Conservation (phyloP, 2,888 invertebrate species). For the Acronicta aceris region DNA sequence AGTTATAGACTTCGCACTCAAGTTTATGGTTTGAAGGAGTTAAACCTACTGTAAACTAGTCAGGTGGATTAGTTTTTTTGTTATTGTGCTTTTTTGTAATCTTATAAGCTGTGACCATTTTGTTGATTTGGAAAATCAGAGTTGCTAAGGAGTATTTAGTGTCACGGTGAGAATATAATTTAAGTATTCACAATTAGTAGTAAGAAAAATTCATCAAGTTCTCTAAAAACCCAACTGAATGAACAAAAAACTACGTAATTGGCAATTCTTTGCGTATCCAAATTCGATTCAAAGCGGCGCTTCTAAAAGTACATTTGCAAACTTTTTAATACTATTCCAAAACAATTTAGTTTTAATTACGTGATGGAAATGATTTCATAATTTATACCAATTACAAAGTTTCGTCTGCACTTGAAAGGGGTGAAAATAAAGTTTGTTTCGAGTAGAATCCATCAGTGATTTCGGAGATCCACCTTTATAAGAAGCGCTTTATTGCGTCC, state of each 20-base stretch:
- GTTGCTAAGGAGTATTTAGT: too few species aligned
- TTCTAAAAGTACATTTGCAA: slow-evolving; percentile 8
- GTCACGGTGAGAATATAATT: too few species aligned
- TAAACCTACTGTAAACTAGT: background rate
- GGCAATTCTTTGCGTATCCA: background rate
- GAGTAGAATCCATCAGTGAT: slow-evolving; percentile 37
- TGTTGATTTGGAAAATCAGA: too few species aligned
- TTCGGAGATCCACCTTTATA: slow-evolving; percentile 28
- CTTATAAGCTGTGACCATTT: too few species aligned
- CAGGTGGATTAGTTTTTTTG: too few species aligned
- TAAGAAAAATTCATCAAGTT: too few species aligned
- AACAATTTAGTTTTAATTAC: slow-evolving; percentile 41
- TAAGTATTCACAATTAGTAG: too few species aligned
- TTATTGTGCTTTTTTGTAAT: too few species aligned
- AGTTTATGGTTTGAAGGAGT: background rate
- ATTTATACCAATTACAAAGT: slow-evolving; percentile 51
- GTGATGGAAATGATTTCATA: slow-evolving; percentile 43
- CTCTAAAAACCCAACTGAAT: background rate
- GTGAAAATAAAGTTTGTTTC: slow-evolving; percentile 36
- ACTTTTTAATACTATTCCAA: slow-evolving; percentile 14
- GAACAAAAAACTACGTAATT: slow-evolving; percentile 2
- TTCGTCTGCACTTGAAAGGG: slow-evolving; percentile 23
- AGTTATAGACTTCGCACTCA: slow-evolving; percentile 16
- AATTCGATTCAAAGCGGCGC: slow-evolving; percentile 8
- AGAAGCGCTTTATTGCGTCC: slow-evolving; percentile 32